Base-by-base conservation (phyloP, 2,797 vertebrate genomes). In the Thripadectes ignobilis region DNA sequence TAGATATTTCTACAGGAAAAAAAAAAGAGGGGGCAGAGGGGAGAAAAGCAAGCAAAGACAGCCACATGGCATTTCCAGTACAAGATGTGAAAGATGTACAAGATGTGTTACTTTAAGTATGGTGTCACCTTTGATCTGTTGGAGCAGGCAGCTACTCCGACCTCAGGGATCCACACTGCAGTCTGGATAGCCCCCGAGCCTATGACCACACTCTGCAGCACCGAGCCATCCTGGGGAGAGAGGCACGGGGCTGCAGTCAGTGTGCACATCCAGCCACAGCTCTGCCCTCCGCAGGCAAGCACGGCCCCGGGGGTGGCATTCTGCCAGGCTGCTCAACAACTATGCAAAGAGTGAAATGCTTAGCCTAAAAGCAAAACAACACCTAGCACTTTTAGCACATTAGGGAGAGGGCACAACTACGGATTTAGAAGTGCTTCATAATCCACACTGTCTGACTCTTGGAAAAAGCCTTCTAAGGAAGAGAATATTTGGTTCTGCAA, bases 161-260 rank as follows among this genome's bases (percentile, higher is more conserved):
- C 98, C 83, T 99, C 99, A 75, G 99, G 99, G 95, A 99, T 99
- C 99, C 99, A 99, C n/a, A 99, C 99, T 0, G 98, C 99, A 75
- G 98, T 99, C 97, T 99, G 99, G 96, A 99, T 98, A 16, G 99
- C 98, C 79, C 99, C 99, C 52, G 99, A 99, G 26, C 99, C 99
- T 29, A 99, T 99, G 13, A 99, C 98, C 13, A 99, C 98, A 6
- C 99, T 99, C 97, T 99, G 99, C 32, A 99, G 88, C n/a, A 99
- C 98, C 2, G 99, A 99, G 9, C 99, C 99, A 39, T 99, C 99
- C 99, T 99, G 97, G 77, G 61, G 46, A 91, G 83, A 86, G 26
- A 96, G 81, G 7, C 46, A 48, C 68, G 10, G 19, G 8, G 9
- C 65, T 77, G 61, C 14, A 45, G 78, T 93, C 67, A 95, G 49